A percentile compares a stretch with the other conserved stretches of the same genome.
These are phyloP conservation scores for Pseudochirops corinnae DNA, from an alignment of 2,797 vertebrate species.

Conservation along the genomic window DNA sequence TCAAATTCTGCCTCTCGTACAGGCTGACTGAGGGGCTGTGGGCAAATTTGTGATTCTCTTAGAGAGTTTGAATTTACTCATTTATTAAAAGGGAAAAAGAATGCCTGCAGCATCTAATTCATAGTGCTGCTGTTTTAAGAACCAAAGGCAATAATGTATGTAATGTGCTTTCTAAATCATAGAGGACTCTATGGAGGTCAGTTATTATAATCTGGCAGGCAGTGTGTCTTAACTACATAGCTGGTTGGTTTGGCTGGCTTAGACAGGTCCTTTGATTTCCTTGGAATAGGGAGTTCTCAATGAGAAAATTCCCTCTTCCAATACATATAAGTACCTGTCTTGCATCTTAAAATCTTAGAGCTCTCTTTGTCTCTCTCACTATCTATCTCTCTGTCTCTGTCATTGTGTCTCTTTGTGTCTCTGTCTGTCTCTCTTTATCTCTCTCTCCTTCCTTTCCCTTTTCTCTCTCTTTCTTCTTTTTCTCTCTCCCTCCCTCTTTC, in stretches of 20 bases:
- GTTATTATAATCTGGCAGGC: neutral
- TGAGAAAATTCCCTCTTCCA: neutral
- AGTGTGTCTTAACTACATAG: neutral
- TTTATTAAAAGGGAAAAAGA: neutral
- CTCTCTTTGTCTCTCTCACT: neutral
- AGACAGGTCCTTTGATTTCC: neutral
- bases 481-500: too few relatives aligned
- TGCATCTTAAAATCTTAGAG: neutral
- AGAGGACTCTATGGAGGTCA: neutral
- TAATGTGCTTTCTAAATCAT: neutral
- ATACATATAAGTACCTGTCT: neutral
- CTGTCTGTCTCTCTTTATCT: too few relatives aligned
- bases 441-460: too few relatives aligned
- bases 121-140: neutral
- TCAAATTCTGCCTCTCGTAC: neutral
- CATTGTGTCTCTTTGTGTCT: too few relatives aligned
- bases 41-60: neutral
- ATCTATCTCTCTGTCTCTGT: too few relatives aligned
- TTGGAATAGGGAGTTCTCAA: neutral
- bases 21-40: neutral
- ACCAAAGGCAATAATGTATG: neutral
- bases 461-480: too few relatives aligned
- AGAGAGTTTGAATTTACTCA: neutral
- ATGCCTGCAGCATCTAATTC: neutral
- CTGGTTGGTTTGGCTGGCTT: neutral